Base-by-base conservation (phyloP, 2,888 invertebrate genomes). In the Aleiodes alternator region DNA sequence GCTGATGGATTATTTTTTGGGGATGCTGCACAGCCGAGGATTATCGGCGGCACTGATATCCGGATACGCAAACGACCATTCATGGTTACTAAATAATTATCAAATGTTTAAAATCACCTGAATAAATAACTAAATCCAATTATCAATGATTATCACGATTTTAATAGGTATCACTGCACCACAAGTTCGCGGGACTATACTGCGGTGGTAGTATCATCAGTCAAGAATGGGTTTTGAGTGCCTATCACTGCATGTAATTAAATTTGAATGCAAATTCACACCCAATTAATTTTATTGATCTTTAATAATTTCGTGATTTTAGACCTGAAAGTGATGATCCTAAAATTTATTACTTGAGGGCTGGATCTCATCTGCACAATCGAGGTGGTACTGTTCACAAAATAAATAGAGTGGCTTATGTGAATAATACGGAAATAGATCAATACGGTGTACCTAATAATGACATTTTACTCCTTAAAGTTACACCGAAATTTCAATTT, bases 221-320 rank as follows among this genome's bases (percentile, higher is more conserved):
- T 4, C 43, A 29, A 12, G 75, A 53, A 31, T 84, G 83, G 82
- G 82, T 73, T 6, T 76, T 85, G 12, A 80, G 84, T 0, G 85
- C 85, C 11, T 79, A 81, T 12, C 85, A 85, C 76, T 85, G 85
- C 71, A 12, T 85, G 85, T 84, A 79, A 81, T 78, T 72, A 11
- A 43, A 75, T 48, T 59, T 14, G 0, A 16, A 38, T 51, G 7
- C 14, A 9, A 29, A 69, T 59, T 14, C 8, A 14, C 12, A 14
- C 9, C 14, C 11, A 50, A 48, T 12, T 51, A 16, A 16, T 14
- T 14, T 55, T 7, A 51, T n/a, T 11, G 59, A 55, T 38, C 8
- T 38, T 76, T 23, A 69, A 76, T 43, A 5, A 23, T 59, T 53
- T 4, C 7, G 9, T 7, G 12, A 16, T 69, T 56, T 23, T 43